A percentile compares a stretch with the other conserved stretches of the same genome.
phyloP scores from a whole-genome alignment of 2,113 vertebrate genomes.

The Austrofundulus limnaeus region DNA sequence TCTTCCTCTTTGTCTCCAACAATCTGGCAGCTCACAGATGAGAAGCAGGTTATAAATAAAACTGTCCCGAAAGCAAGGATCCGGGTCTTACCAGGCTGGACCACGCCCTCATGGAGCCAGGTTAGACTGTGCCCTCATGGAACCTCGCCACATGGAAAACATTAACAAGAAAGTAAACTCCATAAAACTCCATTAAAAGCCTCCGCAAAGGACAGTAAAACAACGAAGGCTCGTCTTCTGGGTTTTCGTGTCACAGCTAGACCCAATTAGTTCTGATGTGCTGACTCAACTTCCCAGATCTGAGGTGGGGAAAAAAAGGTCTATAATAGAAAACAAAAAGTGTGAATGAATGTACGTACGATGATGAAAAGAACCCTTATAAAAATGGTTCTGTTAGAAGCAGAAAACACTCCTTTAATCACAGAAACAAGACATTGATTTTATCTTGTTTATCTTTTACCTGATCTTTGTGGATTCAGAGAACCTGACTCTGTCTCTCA shows the following conservation, averaged over 20 bases:
- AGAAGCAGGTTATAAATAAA: slow-evolving; percentile 56
- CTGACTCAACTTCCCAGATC: slow-evolving; percentile 51
- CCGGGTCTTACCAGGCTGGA: background rate
- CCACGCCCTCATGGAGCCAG: slow-evolving; percentile 34
- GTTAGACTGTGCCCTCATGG: no score
- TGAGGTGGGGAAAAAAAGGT: slow-evolving; percentile 41
- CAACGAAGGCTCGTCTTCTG: slow-evolving; percentile 49
- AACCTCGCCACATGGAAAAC: slow-evolving; percentile 43
- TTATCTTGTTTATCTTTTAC: no score
- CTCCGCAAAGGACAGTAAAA: slow-evolving; percentile 35
- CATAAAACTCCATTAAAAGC: slow-evolving; percentile 40
- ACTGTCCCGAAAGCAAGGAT: background rate
- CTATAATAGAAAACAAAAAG: slow-evolving; percentile 53
- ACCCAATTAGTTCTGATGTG: slow-evolving; percentile 62
- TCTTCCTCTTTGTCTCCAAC: slow-evolving; percentile 20
- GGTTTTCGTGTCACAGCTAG: slow-evolving; percentile 48
- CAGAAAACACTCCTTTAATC: slow-evolving; percentile 7
- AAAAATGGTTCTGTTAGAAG: slow-evolving; percentile 2
- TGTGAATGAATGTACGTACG: slow-evolving; percentile 22
- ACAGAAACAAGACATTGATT: no score
- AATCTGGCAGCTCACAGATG: slow-evolving; percentile 17
- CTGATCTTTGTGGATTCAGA: no score
- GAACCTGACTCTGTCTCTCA: no score
- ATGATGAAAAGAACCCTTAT: slow-evolving; percentile 1
- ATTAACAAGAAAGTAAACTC: slow-evolving; percentile 54